These are phyloP conservation scores for Takifugu bimaculatus DNA, from an alignment of 2,113 vertebrate species.

Conservation along the genomic window DNA sequence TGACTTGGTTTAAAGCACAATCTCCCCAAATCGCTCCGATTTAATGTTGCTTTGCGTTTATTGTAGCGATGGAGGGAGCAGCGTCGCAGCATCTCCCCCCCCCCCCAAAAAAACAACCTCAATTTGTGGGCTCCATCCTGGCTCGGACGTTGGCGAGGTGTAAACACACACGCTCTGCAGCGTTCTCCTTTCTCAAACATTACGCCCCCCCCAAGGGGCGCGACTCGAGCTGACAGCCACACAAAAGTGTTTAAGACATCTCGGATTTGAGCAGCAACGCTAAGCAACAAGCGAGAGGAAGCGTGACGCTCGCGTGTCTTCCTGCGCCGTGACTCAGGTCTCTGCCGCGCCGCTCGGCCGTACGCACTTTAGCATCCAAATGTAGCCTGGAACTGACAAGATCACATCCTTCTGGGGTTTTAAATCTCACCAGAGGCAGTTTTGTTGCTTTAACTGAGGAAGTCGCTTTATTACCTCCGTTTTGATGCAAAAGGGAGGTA, in stretches of 20 bases:
- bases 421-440: neutral
- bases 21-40: slow-evolving; percentile 4
- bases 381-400: slow-evolving; percentile 8
- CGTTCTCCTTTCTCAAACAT: slow-evolving; percentile 69
- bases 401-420: slow-evolving; percentile 24
- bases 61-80: neutral
- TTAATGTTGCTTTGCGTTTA: slow-evolving; percentile 1
- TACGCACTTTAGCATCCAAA: slow-evolving; percentile 2
- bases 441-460: slow-evolving; percentile 25
- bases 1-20: slow-evolving; percentile 9
- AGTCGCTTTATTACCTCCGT: slow-evolving; percentile 50
- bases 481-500: slow-evolving; percentile 68
- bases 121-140: slow-evolving; percentile 13
- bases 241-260: neutral
- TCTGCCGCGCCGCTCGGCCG: neutral
- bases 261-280: no score
- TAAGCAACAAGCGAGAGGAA: neutral
- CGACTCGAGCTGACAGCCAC: slow-evolving; percentile 29
- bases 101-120: no score
- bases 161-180: slow-evolving; percentile 29
- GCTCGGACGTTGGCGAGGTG: slow-evolving; percentile 56
- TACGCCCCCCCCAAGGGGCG: slow-evolving; percentile 40
- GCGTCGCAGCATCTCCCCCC: slow-evolving; percentile 24
- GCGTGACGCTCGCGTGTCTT: slow-evolving; percentile 2
- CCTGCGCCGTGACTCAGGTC: neutral